phyloP scores from a whole-genome alignment of 2,888 invertebrate genomes.

The Syrista parreyssii region DNA sequence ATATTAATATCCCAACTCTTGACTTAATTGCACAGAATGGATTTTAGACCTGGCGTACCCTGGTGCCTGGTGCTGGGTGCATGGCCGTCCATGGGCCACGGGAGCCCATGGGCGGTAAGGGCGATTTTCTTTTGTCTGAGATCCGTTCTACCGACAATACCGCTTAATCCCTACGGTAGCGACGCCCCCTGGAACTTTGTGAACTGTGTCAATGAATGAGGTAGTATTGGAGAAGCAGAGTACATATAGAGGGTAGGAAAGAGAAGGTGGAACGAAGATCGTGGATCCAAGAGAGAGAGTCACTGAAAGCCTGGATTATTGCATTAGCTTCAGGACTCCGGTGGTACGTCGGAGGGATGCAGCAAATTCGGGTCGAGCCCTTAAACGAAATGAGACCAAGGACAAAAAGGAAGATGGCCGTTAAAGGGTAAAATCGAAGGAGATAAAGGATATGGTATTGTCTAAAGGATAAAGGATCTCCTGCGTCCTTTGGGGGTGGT shows the following conservation, averaged over 20 bases:
- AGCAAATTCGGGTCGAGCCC: not conserved
- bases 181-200: slow-evolving; percentile 22
- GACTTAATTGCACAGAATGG: slow-evolving; percentile 61
- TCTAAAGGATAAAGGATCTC: not conserved
- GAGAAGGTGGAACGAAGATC: too few species aligned
- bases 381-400: not conserved
- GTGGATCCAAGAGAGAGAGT: not conserved
- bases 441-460: not conserved
- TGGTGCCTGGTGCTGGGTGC: slow-evolving; percentile 10
- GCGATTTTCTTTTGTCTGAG: slow-evolving; percentile 45
- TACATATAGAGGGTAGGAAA: not conserved
- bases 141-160: slow-evolving; percentile 37
- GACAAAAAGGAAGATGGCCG: not conserved
- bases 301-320: slow-evolving; percentile 19
- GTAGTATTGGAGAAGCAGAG: slow-evolving; percentile 19
- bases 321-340: slow-evolving; percentile 20
- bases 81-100: slow-evolving; percentile 8
- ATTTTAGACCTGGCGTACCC: slow-evolving; percentile 42
- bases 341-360: not conserved
- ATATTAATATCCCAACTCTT: slow-evolving; percentile 62
- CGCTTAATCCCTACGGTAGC: slow-evolving; percentile 35
- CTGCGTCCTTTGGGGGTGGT: not conserved
- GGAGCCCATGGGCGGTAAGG: slow-evolving; percentile 20
- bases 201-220: slow-evolving; percentile 36
- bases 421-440: not conserved